A percentile compares a stretch with the other conserved stretches of the same genome.
These are phyloP conservation scores for Drosophila repleta DNA, from an alignment of 1,140 invertebrate species.

Conservation along the genomic window DNA sequence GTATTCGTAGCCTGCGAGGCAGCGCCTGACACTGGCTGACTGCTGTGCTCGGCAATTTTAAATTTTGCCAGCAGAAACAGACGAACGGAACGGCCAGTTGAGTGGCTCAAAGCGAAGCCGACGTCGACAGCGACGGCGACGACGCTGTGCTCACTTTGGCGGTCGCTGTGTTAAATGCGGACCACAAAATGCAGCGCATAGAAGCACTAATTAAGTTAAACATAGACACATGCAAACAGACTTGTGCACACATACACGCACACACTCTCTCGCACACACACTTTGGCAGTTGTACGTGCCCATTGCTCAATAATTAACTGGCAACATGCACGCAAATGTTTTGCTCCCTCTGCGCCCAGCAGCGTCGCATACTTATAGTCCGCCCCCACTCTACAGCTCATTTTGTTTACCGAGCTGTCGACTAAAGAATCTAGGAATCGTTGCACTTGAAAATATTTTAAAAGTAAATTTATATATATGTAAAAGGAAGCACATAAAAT, in stretches of 20 bases:
- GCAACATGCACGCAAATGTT: conserved; percentile 71
- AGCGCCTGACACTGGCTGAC: conserved; percentile 40
- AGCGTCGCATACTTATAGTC: neutral
- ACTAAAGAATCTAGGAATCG: conserved; percentile 47
- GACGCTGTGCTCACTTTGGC: conserved; percentile 34
- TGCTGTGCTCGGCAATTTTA: conserved; percentile 67
- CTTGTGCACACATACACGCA: conserved; percentile 27
- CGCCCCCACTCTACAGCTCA: neutral
- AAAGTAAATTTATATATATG: conserved; percentile 11
- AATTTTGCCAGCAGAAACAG: conserved; percentile 55
- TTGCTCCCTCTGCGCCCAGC: conserved; percentile 17
- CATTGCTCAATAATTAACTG: conserved; percentile 77
- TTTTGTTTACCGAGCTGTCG: conserved; percentile 53
- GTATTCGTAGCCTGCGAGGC: conserved; percentile 44
- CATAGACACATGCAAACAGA: conserved; percentile 76
- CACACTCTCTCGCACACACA: conserved; percentile 9
- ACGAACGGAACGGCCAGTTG: conserved; percentile 10
- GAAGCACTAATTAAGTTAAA: conserved; percentile 79
- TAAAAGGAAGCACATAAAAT: conserved; percentile 14
- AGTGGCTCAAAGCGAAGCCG: conserved; percentile 22
- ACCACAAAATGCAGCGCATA: conserved; percentile 74
- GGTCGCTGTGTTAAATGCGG: conserved; percentile 71
- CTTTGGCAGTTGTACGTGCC: conserved; percentile 61
- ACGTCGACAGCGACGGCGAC: conserved; percentile 5
- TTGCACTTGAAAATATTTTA: conserved; percentile 68